These are phyloP conservation scores for Cinclus mexicanus DNA, from an alignment of 2,113 vertebrate genomes.

Conservation along the genomic window DNA sequence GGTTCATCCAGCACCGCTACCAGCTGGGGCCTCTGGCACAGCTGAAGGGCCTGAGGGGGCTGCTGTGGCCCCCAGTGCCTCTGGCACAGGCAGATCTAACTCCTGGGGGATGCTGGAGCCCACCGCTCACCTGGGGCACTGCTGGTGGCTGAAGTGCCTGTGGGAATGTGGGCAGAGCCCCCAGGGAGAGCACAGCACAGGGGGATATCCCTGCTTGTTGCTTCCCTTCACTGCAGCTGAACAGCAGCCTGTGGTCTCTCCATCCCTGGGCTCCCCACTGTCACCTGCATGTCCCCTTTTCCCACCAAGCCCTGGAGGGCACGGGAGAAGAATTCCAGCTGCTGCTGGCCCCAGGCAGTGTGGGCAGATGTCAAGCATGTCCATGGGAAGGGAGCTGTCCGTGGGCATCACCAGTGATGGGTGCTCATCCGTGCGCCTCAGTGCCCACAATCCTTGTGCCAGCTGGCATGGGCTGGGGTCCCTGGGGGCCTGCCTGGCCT, in stretches of 20 bases:
- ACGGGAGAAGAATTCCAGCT: accelerated
- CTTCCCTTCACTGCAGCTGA: not conserved
- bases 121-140: accelerated
- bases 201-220: not conserved
- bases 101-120: not conserved
- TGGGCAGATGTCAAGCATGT: not conserved
- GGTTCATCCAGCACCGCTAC: accelerated
- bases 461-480: not conserved
- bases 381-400: not conserved
- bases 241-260: not conserved
- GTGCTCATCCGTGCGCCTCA: not conserved
- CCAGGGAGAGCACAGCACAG: accelerated
- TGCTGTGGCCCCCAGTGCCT: not conserved
- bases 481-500: not conserved
- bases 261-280: accelerated
- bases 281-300: not conserved
- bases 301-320: not conserved
- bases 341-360: not conserved
- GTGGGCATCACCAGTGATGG: not conserved
- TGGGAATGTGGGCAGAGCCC: not conserved
- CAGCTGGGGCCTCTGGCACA: not conserved
- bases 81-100: not conserved
- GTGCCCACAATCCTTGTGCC: not conserved
- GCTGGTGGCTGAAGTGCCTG: not conserved
- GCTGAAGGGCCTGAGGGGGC: not conserved